A percentile compares a stretch with the other conserved stretches of the same genome.
Conservation (phyloP, 2,888 invertebrate species). For the Tanytarsus gracilentus region DNA sequence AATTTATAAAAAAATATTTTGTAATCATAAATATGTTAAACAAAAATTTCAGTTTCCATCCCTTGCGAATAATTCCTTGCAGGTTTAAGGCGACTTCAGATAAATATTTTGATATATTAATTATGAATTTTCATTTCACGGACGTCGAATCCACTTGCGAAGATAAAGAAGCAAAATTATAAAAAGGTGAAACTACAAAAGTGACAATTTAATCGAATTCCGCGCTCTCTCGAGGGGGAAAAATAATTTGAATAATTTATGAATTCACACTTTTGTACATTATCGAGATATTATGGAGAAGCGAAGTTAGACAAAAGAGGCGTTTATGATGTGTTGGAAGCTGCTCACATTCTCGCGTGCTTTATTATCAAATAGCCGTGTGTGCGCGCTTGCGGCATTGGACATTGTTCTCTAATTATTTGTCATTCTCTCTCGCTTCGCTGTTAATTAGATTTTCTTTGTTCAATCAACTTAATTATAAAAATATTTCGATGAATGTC, state of each 20-base stretch:
- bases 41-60: too few relatives aligned
- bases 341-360: conserved; percentile 17
- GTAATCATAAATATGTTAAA: too few relatives aligned
- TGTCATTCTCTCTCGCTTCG: not conserved
- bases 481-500: not conserved
- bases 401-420: conserved; percentile 2
- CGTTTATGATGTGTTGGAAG: too few relatives aligned
- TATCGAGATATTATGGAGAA: not conserved
- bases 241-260: conserved; percentile 25
- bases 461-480: conserved; percentile 23
- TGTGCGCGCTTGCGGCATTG: not conserved
- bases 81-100: not conserved
- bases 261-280: conserved; percentile 22
- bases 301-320: conserved; percentile 5
- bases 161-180: too few relatives aligned
- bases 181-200: not conserved
- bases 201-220: conserved; percentile 25
- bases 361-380: conserved; percentile 1
- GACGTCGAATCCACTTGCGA: too few relatives aligned
- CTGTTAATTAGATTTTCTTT: conserved; percentile 28
- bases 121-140: not conserved
- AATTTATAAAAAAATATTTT: too few relatives aligned
- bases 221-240: not conserved
- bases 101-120: conserved; percentile 20
- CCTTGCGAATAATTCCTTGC: too few relatives aligned